Base-by-base conservation (phyloP, 2,888 invertebrate genomes). In the Trilocha varians region DNA sequence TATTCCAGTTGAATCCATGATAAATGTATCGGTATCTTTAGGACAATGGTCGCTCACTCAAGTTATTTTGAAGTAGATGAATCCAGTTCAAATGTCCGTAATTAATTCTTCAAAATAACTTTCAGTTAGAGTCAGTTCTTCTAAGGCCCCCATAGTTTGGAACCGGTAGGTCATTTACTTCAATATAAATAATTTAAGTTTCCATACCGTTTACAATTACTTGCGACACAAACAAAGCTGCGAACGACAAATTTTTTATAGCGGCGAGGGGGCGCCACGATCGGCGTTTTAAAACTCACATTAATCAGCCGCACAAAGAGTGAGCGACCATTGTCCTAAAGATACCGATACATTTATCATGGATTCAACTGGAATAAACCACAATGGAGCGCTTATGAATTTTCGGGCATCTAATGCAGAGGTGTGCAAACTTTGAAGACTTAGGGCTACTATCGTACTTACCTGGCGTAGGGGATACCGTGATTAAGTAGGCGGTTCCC, bases 271-370 rank as follows among this genome's bases (percentile, higher is more conserved):
- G 53, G 54, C 46, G 51, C 44, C 36, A 42, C 53, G 45, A 44
- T 58, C 57, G 48, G 45, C 50, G 50, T 66, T 67, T 69, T 64
- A 67, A 68, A 67, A 66, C 58, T 62, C 55, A 56, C 65, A 66
- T 69, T 66, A 66, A 68, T 69, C 68, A 68, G 53, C 57, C 40
- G 49, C 48, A 64, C 57, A 64, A 66, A 63, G 63, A 60, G 45
- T 8, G 32, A 13, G 25, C 33, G 52, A 46, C 66, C 55, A 63
- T 67, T 67, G 66, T 73, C 58, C 59, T 59, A 57, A 53, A 57
- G 57, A 59, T 50, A 55, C 65, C 66, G 69, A 76, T 70, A 76
- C 75, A 80, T 79, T 78, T 74, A 76, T 79, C 78, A 78, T 71
- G 70, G 66, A 59, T 62, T 58, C 55, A 53, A 53, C 55, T 56